Base-by-base conservation (phyloP, 2,888 invertebrate genomes). In the Agrilus cyanescens region DNA sequence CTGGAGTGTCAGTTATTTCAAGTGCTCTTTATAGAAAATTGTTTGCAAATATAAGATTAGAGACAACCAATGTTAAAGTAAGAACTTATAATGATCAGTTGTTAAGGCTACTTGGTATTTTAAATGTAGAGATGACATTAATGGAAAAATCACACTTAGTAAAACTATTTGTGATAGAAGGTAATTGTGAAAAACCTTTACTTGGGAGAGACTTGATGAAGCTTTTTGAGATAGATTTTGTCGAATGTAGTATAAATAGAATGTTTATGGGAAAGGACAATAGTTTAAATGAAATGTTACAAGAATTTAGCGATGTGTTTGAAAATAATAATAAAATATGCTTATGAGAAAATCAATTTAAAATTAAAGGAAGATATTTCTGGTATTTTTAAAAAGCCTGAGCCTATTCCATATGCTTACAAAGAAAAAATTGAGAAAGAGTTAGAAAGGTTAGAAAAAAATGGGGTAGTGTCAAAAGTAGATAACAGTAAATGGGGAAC, bases 391-490 rank as follows among this genome's bases (percentile, higher is more conserved):
- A 15, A 14, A 1, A 49, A 49, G 37, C 40, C 49, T 3, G 32
- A 33, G 31, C 41, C 35, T 14, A 43, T 49, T 6, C 47, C 47
- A 10, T 46, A 37, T 36, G 42, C 44, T 18, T 42, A 40, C 29
- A 37, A 44, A 25, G 48, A 47, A 18, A 41, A 50, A 32, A 37
- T 50, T 4, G 43, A 42, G 32, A 35, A 38, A 12, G 46, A 52
- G 32, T 32, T 47, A 40, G 38, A 46, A 34, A 29, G 38, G 37
- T 42, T 40, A 42, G 44, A 40, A 20, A 46, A 34, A 31, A 41
- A 32, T 25, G 56, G 49, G 36, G 56, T 54, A 20, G 47, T 46
- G 25, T 12, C 13, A 33, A 38, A 38, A 32, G 36, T 45, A 12
- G 35, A 32, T 29, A 29, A 36, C 33, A 33, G 31, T 25, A 18